Evolutionary conservation across 2,797 vertebrate species (phyloP), one percentile per base, ranked within the genome.

Genomic region (Sciurus vulgaris): DNA sequence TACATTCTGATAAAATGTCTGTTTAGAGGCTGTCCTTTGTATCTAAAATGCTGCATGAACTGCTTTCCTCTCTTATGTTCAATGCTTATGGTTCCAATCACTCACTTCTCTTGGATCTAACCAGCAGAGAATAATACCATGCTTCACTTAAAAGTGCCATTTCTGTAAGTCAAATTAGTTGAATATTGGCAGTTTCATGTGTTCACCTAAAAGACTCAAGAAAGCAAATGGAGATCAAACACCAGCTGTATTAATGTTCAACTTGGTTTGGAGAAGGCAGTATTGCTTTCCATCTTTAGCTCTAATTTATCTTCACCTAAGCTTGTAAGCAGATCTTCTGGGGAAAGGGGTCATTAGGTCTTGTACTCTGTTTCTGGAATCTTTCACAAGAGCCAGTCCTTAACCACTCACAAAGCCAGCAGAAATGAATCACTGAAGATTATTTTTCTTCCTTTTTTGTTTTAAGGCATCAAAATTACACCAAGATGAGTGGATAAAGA

Each of bases 81-180:
- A 20, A 51, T 51, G 51, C 5, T 67, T 91, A 17, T 76, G 38
- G 78, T 76, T 72, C 74, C 14, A 61, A 33, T 13, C 41, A 78
- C 20, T 94, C 41, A 76, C 18, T 70, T 96, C 41, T 91, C 72
- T 79, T 26, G 69, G 79, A 72, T 83, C 56, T 67, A 30, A 22
- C n/a, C 56, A 18, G 30, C 3, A 86, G 86, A 95, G 79, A 93
- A 84, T 49, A 96, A 72, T 49, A 93, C 47, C 28, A 81, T 59
- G 65, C 70, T n/a, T 30, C 56, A 86, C 82, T 69, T 78, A 41
- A 86, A 93, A 65, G 0, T 28, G 14, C 26, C 35, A 86, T 65
- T 93, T 94, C 44, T 69, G 35, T 73, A 83, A 67, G 69, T 89
- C 35, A 93, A 35, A n/a, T 56, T 86, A 22, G 13, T 61, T 77